phyloP scores from a whole-genome alignment of 2,113 vertebrate species.

The Microtus pennsylvanicus region DNA sequence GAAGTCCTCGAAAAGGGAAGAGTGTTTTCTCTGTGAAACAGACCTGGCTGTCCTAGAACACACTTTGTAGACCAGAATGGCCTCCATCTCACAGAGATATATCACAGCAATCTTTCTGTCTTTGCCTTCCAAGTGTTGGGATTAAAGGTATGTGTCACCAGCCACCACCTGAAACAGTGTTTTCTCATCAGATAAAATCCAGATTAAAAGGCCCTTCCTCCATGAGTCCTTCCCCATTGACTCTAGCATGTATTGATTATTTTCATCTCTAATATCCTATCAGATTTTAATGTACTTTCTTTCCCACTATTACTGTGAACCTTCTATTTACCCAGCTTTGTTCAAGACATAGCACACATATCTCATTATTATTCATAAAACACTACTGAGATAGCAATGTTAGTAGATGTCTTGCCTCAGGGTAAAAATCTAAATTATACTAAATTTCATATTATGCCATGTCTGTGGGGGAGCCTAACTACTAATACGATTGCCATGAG shows the following conservation, averaged over 20 bases:
- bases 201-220: neutral
- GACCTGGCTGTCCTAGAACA: neutral
- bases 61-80: neutral
- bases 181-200: neutral
- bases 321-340: neutral
- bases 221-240: neutral
- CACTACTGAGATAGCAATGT: neutral
- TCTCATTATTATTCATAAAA: conserved; percentile 30
- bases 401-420: neutral
- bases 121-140: neutral
- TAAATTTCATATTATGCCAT: neutral
- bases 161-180: neutral
- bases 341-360: neutral
- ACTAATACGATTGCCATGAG: neutral
- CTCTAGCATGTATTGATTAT: neutral
- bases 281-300: neutral
- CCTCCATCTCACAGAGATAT: neutral
- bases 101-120: neutral
- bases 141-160: neutral
- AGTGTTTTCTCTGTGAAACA: neutral
- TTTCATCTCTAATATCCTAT: neutral
- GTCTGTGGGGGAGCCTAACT: neutral
- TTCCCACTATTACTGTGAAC: neutral
- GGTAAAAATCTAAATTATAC: neutral
- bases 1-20: neutral